Evolutionary conservation across 2,113 vertebrate genomes (phyloP), one percentile per base, ranked within the genome.

Genomic region (Anolis carolinensis): DNA sequence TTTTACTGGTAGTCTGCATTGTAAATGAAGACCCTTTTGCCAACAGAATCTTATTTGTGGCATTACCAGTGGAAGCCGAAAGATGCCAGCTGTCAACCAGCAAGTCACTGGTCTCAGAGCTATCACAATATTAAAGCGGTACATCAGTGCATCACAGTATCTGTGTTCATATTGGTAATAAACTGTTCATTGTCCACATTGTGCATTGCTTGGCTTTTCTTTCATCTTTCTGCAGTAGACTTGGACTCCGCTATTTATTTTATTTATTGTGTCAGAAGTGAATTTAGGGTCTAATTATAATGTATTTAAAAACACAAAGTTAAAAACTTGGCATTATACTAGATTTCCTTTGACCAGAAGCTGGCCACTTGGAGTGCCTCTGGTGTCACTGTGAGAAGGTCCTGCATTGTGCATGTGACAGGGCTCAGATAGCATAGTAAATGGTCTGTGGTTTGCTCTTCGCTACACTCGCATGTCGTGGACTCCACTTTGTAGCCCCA

Each of bases 121-220:
- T 95, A 94, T 95, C 93, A 90, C 93, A 93, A 93, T 97, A 97
- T 96, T 94, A 84, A 93, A 95, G 95, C 94, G 95, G 95, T 94
- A 97, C 90, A 91, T 96, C 95, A 92, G 95, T 95, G 92, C 95
- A 93, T 95, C 92, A 91, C 95, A 94, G 91, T 94, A 93, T 96
- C 95, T 96, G 95, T 98, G 96, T 97, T 96, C 96, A 96, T 98
- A 96, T 97, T 97, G 94, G 93, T 98, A 98, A 98, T 98, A 98
- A 98, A 98, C 95, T 95, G 95, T 97, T 95, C 96, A 95, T 98
- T 97, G 97, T 96, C 96, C 95, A 95, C 95, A 95, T 72, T 72
- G 55, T 59, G 87, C 87, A 84, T 88, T 79, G 90, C 88, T 93
- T 95, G 44, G 3, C 72, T 85, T 87, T 83, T 90, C 74, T 87